Percentiles rank a stretch among this genome's conserved stretches.
Conservation (phyloP, 2,113 vertebrate genomes). For the Myotis davidii region DNA sequence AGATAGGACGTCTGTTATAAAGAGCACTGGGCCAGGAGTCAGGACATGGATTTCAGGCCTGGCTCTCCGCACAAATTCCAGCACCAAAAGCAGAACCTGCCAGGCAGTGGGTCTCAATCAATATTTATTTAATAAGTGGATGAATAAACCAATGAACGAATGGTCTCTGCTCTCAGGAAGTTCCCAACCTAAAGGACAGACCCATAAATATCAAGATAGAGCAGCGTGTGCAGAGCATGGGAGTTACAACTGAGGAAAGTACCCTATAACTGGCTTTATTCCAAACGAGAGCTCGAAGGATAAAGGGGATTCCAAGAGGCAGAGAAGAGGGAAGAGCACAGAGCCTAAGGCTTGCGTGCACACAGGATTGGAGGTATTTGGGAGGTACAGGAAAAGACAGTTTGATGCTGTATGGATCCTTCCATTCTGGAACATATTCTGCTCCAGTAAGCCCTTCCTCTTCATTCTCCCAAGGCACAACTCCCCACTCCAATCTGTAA, state of each 20-base stretch:
- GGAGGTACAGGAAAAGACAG: not conserved
- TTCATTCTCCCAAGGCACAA: not conserved
- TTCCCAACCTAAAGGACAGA: not conserved
- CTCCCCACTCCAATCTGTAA: not conserved
- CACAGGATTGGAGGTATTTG: not conserved
- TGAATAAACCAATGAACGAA: not conserved
- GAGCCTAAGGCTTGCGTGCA: accelerated
- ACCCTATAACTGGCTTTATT: accelerated
- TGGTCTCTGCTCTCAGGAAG: not conserved
- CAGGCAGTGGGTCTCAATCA: not conserved
- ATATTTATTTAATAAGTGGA: not conserved
- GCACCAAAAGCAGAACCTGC: not conserved
- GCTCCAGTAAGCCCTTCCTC: not conserved
- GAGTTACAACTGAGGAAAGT: too few relatives aligned
- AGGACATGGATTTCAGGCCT: not conserved
- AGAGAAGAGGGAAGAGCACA: not conserved
- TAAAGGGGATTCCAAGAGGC: not conserved
- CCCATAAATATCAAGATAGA: not conserved
- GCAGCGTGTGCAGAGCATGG: accelerated
- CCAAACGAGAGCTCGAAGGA: not conserved
- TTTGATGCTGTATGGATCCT: too few relatives aligned
- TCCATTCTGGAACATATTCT: not conserved
- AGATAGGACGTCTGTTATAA: not conserved
- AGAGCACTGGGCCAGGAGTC: not conserved
- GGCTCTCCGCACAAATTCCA: not conserved